These are phyloP conservation scores for Drosophila pseudoananassae DNA, from an alignment of 1,140 invertebrate species.

Conservation along the genomic window DNA sequence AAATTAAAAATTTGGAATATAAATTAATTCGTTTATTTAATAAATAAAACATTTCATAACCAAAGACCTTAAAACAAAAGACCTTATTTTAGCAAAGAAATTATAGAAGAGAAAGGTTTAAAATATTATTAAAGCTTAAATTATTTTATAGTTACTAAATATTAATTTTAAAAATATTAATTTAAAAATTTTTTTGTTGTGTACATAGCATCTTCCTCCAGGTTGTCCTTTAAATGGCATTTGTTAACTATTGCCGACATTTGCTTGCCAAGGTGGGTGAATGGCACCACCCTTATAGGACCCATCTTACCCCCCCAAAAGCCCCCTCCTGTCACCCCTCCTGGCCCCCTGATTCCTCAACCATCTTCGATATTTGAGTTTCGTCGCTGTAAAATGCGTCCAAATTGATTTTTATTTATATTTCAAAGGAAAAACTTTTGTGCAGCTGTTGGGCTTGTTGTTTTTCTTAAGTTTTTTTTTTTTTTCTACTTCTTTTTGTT, in stretches of 20 bases:
- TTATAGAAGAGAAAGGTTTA: too few relatives aligned
- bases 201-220: background rate
- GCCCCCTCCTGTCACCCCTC: background rate
- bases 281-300: background rate
- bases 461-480: constrained; percentile 43
- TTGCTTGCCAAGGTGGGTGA: constrained; percentile 47
- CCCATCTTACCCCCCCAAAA: background rate
- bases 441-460: constrained; percentile 67
- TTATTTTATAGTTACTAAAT: too few relatives aligned
- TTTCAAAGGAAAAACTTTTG: constrained; percentile 74
- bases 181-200: background rate
- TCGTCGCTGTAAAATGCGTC: constrained; percentile 70
- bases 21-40: too few relatives aligned
- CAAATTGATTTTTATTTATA: constrained; percentile 82
- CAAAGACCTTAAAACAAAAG: too few relatives aligned
- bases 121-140: too few relatives aligned
- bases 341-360: background rate
- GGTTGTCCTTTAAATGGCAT: constrained; percentile 37
- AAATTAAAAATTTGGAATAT: too few relatives aligned
- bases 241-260: constrained; percentile 70
- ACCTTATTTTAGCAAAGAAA: too few relatives aligned
- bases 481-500: constrained; percentile 30
- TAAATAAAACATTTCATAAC: too few relatives aligned
- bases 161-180: too few relatives aligned
- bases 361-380: constrained; percentile 62